Evolutionary conservation across 2,888 invertebrate genomes (phyloP), one percentile per base, ranked within the genome.

Genomic region (Campaea margaritaria): DNA sequence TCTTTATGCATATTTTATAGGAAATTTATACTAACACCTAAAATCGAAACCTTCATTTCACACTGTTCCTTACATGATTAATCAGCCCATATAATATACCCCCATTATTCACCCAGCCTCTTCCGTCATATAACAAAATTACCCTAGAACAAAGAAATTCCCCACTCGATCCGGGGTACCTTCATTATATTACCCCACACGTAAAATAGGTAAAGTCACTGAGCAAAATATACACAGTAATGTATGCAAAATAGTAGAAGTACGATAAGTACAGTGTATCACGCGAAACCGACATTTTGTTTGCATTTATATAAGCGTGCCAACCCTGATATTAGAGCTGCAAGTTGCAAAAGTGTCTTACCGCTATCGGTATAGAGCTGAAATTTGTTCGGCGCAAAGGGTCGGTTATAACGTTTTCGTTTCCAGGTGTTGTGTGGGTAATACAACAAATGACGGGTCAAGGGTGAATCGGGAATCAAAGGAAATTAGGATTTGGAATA

Each of bases 271-370:
- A 85, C 77, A 70, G 73, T 74, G 78, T 81, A 85, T 82, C 91
- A 91, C 91, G 91, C 91, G 81, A 91, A 85, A 80, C 82, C 78
- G 74, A 86, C 91, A 91, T 91, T 91, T 90, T 87, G 89, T 89
- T 88, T 87, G 77, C 87, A 87, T 89, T 87, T 85, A 88, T 86
- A 88, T 86, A 85, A 67, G 62, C 67, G 57, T 61, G 55, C 45
- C 60, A 67, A 61, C 55, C 64, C 58, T 66, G 54, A 53, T 44
- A 41, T 31, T 28, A 62, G 54, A 59, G 41, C 13, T 16, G 14
- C 31, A 21, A n/a, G 45, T 58, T 39, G 56, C 54, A 48, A 53
- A 54, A 13, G 13, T 31, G 62, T 74, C 70, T 62, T 79, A 73
- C 49, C 31, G 0, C 1, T 1, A 2, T 36, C 3, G 2, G 0